A percentile compares a stretch with the other conserved stretches of the same genome.
Conservation (phyloP, 2,797 vertebrate genomes). For the Paedocypris micromegethes region DNA sequence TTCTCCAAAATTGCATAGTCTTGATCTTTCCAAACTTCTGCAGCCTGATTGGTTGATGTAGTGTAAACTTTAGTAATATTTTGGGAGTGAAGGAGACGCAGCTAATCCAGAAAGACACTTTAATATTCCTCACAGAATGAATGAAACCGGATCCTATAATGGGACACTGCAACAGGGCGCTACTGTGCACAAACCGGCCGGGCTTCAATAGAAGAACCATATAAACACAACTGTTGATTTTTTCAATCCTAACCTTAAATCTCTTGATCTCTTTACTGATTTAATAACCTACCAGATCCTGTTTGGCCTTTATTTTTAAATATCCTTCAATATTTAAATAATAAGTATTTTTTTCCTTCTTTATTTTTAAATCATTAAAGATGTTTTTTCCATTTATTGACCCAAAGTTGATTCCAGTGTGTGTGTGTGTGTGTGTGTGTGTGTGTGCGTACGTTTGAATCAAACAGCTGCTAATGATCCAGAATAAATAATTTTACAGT, state of each 20-base stretch:
- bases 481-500: too few species aligned
- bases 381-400: too few species aligned
- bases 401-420: too few species aligned
- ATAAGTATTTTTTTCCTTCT: too few species aligned
- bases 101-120: conserved; percentile 19
- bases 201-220: conserved; percentile 6
- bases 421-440: too few species aligned
- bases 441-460: too few species aligned
- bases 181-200: conserved; percentile 26
- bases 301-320: conserved; percentile 16
- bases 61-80: conserved; percentile 20
- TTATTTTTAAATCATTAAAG: too few species aligned
- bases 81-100: conserved; percentile 14
- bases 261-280: conserved; percentile 3
- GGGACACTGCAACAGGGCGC: conserved; percentile 10
- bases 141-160: conserved; percentile 26
- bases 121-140: conserved; percentile 23
- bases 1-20: too few species aligned
- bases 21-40: conserved; percentile 4
- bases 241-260: conserved; percentile 8
- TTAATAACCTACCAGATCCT: conserved; percentile 17
- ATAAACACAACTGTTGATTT: conserved; percentile 7
- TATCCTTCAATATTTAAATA: too few species aligned
- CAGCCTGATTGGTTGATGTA: conserved; percentile 9
- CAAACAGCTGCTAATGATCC: too few species aligned